Evolutionary conservation across 2,113 vertebrate species (phyloP).

Genomic region (Marcusenius ussheri): DNA sequence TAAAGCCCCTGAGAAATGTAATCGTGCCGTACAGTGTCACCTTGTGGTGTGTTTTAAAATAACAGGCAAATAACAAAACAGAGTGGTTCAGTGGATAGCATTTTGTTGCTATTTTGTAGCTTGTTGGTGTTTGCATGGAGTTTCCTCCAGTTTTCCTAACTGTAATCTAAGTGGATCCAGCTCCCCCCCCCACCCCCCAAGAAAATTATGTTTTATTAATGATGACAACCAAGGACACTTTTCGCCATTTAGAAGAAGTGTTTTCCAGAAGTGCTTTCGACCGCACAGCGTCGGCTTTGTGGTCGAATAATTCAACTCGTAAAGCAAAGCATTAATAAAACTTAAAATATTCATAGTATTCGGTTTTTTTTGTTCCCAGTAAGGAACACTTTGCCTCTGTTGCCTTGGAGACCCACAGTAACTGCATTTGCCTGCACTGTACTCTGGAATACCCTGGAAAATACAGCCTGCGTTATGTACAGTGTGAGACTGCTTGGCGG

Average conservation of each 20-base stretch:
- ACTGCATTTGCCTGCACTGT: not conserved
- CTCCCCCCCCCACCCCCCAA: not conserved
- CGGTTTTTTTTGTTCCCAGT: not conserved
- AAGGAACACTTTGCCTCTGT: not conserved
- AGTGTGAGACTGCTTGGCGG: not conserved
- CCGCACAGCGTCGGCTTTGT: not conserved
- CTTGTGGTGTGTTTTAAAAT: slow-evolving; percentile 15
- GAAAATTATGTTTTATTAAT: not conserved
- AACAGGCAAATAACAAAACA: not conserved
- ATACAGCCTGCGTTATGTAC: not conserved
- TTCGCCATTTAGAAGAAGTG: not conserved
- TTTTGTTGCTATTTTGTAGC: not conserved
- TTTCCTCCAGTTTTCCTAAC: not conserved
- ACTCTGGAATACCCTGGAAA: not conserved
- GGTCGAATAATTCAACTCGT: not conserved
- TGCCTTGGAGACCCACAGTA: not conserved
- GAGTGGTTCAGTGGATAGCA: not conserved
- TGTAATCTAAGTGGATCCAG: not conserved
- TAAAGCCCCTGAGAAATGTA: not conserved
- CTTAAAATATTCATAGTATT: not conserved
- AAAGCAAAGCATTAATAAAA: not conserved
- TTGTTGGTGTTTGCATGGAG: not conserved
- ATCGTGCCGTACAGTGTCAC: not conserved
- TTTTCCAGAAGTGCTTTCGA: not conserved
- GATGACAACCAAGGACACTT: not conserved